Evolutionary conservation across 2,797 vertebrate species (phyloP).

Genomic region (Tangara arthus): DNA sequence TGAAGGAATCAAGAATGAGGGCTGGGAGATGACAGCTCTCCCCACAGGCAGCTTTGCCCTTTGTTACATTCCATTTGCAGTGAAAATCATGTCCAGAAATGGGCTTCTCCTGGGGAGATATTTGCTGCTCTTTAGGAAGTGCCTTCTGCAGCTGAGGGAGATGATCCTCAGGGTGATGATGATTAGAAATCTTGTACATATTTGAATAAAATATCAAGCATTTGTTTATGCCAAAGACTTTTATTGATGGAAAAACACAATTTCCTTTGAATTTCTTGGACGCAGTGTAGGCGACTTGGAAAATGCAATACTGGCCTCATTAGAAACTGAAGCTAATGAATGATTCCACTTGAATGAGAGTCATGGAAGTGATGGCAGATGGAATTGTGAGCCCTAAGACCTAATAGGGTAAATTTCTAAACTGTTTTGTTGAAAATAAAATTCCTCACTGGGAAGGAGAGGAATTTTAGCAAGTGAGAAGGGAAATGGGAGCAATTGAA

Average conservation of each 20-base stretch:
- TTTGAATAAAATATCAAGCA: background rate
- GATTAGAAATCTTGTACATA: background rate
- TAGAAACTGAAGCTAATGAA: background rate
- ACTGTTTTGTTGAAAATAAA: background rate
- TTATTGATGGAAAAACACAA: background rate
- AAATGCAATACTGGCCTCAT: background rate
- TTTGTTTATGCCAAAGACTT: background rate
- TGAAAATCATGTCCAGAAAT: background rate
- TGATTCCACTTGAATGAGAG: background rate
- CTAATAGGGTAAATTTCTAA: background rate
- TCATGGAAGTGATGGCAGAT: background rate
- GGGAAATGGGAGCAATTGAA: background rate
- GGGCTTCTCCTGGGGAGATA: background rate
- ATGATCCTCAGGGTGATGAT: background rate
- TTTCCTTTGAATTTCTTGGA: background rate
- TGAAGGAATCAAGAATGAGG: background rate
- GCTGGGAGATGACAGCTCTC: background rate
- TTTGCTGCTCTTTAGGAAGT: background rate
- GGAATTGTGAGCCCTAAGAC: background rate
- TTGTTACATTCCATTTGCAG: background rate
- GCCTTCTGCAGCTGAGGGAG: background rate
- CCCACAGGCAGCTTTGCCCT: accelerated
- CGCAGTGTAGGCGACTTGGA: accelerated
- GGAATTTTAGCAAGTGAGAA: background rate
- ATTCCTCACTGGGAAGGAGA: background rate